phyloP scores from a whole-genome alignment of 2,888 invertebrate species.

The Apocheima hispidaria region DNA sequence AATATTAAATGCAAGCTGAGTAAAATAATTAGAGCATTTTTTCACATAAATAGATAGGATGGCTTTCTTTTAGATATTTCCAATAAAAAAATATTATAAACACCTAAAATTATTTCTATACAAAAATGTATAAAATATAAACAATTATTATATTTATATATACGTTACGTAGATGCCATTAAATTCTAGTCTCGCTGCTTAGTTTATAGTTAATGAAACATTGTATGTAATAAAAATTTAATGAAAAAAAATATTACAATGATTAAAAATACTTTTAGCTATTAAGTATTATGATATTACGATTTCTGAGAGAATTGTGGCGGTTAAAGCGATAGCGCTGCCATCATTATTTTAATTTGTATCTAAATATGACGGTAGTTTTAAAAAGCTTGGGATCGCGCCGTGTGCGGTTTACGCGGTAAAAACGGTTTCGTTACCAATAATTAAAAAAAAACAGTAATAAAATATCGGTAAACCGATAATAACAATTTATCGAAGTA shows the following conservation, averaged over 20 bases:
- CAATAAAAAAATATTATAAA: constrained; percentile 30
- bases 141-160: constrained; percentile 58
- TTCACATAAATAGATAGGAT: constrained; percentile 8
- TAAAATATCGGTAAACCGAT: neutral
- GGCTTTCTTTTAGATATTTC: constrained; percentile 17
- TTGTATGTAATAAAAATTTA: constrained; percentile 66
- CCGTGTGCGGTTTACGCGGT: constrained; percentile 51
- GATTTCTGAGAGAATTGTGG: constrained; percentile 53
- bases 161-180: constrained; percentile 76
- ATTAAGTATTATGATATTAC: constrained; percentile 70
- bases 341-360: constrained; percentile 28
- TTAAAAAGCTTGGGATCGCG: constrained; percentile 51
- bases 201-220: constrained; percentile 63
- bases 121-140: constrained; percentile 47
- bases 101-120: constrained; percentile 37
- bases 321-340: constrained; percentile 48
- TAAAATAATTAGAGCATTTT: constrained; percentile 16
- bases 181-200: constrained; percentile 81
- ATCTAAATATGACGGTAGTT: constrained; percentile 43
- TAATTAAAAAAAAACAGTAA: neutral
- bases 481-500: constrained; percentile 9
- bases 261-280: constrained; percentile 61
- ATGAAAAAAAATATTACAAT: constrained; percentile 49
- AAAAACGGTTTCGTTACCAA: neutral
- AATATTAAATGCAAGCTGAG: constrained; percentile 16